Base-by-base conservation (phyloP, 2,797 vertebrate species). In the Sus cebifrons region DNA sequence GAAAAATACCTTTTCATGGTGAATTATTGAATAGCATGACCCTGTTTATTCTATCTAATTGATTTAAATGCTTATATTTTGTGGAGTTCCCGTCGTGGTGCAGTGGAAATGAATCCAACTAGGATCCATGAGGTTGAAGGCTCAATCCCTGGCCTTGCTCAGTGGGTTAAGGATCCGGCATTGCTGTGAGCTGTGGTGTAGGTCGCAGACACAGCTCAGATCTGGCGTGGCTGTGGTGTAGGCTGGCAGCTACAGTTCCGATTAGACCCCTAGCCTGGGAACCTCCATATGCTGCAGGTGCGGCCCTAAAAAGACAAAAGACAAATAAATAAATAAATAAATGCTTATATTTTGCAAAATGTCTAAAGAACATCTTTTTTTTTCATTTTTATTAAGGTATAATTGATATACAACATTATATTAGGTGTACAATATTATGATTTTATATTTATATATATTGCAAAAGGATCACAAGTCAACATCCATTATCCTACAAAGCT, bases 51-150 rank as follows among this genome's bases (percentile, higher is more conserved):
- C 58, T 83, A n/a, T 62, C 85, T 82, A 73, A 86, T 81, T 86
- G n/a, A 70, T 74, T 74, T 93, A 36, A 77, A 75, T 54, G 25
- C 29, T 68, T 91, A 68, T 60, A 2, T 95, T 52, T 96, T 90
- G 4, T 36, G 36, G 36, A 36, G 36, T 36, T 36, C 36, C 36
- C 36, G 36, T 36, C 36, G 4, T 36, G 36, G 36, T 36, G 36
- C 36, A 36, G 36, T 36, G 36, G 36, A 36, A 36, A 36, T 36
- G 36, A 36, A 36, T 36, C 36, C 36, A 36, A 36, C 36, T 36
- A 36, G 36, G 36, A 36, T 36, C 36, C 36, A 36, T 36, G 36
- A 36, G 36, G 36, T 36, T 36, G 36, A 36, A 36, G 36, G 36
- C 3, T 36, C 36, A 36, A 36, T 36, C 36, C 36, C 36, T 36